Evolutionary conservation across 2,888 invertebrate species (phyloP).

Genomic region (Ochlodes sylvanus): DNA sequence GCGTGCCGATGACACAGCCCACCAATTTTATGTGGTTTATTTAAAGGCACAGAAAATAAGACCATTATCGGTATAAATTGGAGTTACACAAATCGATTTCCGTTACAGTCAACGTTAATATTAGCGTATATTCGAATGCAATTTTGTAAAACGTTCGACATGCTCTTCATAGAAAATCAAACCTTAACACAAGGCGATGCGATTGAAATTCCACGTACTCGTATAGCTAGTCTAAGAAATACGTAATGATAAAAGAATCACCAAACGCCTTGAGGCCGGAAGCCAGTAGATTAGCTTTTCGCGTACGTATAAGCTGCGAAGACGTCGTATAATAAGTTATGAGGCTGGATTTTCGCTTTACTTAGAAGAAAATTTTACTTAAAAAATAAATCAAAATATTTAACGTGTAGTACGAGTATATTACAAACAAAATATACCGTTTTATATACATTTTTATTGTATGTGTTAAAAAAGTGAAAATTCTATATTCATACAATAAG

Average conservation of each 20-base stretch:
- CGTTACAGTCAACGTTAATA: conserved; percentile 15
- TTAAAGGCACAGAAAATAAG: background rate
- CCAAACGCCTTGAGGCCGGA: conserved; percentile 29
- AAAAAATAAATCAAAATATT: background rate
- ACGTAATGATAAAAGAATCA: conserved; percentile 28
- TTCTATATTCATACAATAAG: no score
- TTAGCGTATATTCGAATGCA: conserved; percentile 27
- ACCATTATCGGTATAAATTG: conserved; percentile 13
- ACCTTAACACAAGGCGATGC: background rate
- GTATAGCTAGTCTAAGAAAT: background rate
- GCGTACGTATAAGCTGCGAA: conserved; percentile 21
- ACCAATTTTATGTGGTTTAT: background rate
- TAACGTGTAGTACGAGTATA: no score
- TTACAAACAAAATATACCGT: no score
- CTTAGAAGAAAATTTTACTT: background rate
- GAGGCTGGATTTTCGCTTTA: background rate
- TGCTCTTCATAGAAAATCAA: background rate
- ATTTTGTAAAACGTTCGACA: conserved; percentile 8
- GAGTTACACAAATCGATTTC: conserved; percentile 23
- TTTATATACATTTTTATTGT: no score
- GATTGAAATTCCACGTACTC: conserved; percentile 9
- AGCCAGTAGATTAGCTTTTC: conserved; percentile 33
- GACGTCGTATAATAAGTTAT: background rate
- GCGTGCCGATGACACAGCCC: background rate
- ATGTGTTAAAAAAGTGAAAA: no score